These are phyloP conservation scores for Dipodomys stephensi DNA, from an alignment of 2,113 vertebrate species.

Conservation along the genomic window DNA sequence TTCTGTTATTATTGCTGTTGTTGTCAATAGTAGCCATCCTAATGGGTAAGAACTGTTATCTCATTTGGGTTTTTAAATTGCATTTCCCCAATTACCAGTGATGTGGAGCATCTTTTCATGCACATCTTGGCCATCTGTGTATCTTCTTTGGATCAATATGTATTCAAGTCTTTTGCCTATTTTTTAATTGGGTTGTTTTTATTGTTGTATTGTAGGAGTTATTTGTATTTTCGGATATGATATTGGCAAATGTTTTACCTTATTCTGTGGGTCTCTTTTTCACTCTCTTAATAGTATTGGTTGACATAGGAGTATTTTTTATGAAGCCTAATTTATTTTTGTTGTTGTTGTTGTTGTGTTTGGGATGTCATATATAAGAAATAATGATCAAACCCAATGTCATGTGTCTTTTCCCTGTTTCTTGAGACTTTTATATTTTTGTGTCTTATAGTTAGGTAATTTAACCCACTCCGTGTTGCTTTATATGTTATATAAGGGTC, in stretches of 20 bases:
- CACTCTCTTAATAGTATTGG: neutral
- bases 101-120: neutral
- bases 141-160: neutral
- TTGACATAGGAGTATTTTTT: neutral
- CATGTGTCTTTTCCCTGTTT: neutral
- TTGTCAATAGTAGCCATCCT: neutral
- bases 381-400: neutral
- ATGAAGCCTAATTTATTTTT: neutral
- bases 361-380: neutral
- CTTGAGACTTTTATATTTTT: neutral
- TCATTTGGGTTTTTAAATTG: neutral
- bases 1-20: neutral
- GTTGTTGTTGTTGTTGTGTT: neutral
- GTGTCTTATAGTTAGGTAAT: neutral
- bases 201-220: neutral
- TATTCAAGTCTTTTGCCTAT: neutral
- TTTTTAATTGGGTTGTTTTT: neutral
- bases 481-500: neutral
- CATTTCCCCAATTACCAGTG: neutral
- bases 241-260: conserved; percentile 16
- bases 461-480: neutral
- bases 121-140: neutral
- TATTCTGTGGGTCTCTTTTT: neutral
- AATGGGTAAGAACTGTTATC: neutral
- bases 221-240: neutral